These are phyloP conservation scores for Macrosteles quadrilineatus DNA, from an alignment of 1,140 invertebrate genomes.

Conservation along the genomic window DNA sequence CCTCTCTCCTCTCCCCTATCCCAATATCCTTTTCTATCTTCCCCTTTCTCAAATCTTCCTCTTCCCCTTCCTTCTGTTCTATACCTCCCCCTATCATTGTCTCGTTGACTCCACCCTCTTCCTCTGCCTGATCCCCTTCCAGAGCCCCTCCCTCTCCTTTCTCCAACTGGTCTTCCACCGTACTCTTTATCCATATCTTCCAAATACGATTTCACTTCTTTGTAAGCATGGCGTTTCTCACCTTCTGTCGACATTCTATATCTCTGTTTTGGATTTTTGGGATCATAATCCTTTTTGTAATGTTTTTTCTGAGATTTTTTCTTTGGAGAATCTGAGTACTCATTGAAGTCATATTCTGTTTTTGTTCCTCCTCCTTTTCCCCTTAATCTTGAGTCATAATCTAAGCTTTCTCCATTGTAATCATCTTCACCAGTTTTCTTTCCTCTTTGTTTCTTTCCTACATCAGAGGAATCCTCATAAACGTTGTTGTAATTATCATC, in stretches of 20 bases:
- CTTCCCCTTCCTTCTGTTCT: neutral
- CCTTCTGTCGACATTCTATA: neutral
- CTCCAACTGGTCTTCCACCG: neutral
- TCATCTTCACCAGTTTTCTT: too few species aligned
- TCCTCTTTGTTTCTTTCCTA: too few species aligned
- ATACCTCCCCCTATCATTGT: neutral
- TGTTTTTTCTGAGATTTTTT: too few species aligned
- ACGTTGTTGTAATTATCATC: neutral
- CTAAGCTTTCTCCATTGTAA: too few species aligned
- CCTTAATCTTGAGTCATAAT: too few species aligned
- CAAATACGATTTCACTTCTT: neutral
- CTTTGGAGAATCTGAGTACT: too few species aligned
- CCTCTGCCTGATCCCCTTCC: too few species aligned
- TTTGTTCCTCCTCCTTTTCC: too few species aligned
- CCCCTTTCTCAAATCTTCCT: neutral
- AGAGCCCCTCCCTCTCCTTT: neutral
- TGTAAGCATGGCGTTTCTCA: neutral
- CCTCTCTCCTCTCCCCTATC: neutral
- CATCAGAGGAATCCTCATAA: too few species aligned
- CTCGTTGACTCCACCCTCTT: neutral
- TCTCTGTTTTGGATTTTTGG: neutral
- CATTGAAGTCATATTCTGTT: too few species aligned
- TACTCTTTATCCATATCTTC: conserved; percentile 7
- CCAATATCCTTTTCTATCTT: neutral
- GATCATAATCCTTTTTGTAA: neutral